A percentile compares a stretch with the other conserved stretches of the same genome.
Evolutionary conservation across 2,797 vertebrate genomes (phyloP).

Genomic region (Ispidina picta): DNA sequence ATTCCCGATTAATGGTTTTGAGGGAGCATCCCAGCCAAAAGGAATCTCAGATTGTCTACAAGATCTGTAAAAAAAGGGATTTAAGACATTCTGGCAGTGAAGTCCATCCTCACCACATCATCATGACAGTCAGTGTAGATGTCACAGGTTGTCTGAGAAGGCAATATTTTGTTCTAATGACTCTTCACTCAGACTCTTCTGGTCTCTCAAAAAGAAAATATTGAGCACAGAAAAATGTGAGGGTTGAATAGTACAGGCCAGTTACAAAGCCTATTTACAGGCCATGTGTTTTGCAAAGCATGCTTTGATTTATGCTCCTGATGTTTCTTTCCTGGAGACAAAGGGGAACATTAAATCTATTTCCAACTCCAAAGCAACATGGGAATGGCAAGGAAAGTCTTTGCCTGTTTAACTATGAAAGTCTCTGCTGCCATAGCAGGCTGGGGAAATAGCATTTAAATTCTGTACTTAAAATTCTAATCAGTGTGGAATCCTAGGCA

Average conservation of each 20-base stretch:
- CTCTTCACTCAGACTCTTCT: neutral
- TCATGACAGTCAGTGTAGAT: neutral
- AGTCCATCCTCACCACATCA: neutral
- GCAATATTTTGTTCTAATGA: neutral
- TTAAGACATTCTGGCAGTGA: neutral
- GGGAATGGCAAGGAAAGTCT: neutral
- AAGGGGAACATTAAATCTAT: neutral
- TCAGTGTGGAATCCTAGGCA: neutral
- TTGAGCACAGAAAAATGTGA: neutral
- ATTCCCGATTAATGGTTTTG: neutral
- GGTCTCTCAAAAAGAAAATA: neutral
- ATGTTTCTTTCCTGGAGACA: neutral
- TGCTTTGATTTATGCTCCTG: neutral
- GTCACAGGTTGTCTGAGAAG: neutral
- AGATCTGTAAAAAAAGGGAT: neutral
- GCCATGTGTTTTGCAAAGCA: neutral
- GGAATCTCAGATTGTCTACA: neutral
- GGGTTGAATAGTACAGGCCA: neutral
- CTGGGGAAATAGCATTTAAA: neutral
- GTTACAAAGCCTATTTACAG: neutral
- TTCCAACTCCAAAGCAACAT: neutral
- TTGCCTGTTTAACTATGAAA: neutral
- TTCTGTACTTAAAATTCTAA: neutral
- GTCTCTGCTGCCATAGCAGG: neutral
- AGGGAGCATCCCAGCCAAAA: neutral